Evolutionary conservation across 2,113 vertebrate genomes (phyloP), one percentile per base, ranked within the genome.

Genomic region (Scortum barcoo): DNA sequence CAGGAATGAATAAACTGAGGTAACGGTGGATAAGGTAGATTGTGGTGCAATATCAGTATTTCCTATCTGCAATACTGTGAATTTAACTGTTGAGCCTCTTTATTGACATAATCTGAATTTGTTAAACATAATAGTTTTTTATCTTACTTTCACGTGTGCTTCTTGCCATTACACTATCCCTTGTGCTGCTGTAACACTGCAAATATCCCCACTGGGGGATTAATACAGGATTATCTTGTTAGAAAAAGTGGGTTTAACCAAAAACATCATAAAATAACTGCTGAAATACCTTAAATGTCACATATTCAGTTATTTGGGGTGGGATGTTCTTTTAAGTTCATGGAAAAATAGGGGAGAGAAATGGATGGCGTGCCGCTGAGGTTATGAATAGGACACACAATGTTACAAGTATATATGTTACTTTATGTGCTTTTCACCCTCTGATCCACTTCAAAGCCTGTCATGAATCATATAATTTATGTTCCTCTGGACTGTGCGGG

Each of bases 401-500:
- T 80, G 77, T 68, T 86, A 33, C 78, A 56, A 63, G 63, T 51
- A 17, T 76, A 44, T 78, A 62, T 82, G 69, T 86, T 72, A 81
- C 72, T 83, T 75, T 44, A 66, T 83, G 79, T 67, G 61, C 73
- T 44, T 72, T 73, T 89, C 36, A 26, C 44, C 58, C 61, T 85
- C 77, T 70, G 83, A 89, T 83, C 81, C 76, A 83, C 88, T 89
- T 93, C 83, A 88, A 91, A 91, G 87, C 17, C 81, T n/a, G 61
- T 53, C 72, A 38, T 82, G 84, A 86, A 82, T 90, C 86, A 82
- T 81, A 20, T 63, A 70, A 88, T 88, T 87, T 86, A 81, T 80
- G 83, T 72, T 73, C 61, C 72, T 83, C 56, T 84, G 72, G 72
- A 74, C 75, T 58, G 30, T 7, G 66, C 70, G 44, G 4, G n/a